Base-by-base conservation (phyloP, 2,888 invertebrate species). In the Epiblema foenella region DNA sequence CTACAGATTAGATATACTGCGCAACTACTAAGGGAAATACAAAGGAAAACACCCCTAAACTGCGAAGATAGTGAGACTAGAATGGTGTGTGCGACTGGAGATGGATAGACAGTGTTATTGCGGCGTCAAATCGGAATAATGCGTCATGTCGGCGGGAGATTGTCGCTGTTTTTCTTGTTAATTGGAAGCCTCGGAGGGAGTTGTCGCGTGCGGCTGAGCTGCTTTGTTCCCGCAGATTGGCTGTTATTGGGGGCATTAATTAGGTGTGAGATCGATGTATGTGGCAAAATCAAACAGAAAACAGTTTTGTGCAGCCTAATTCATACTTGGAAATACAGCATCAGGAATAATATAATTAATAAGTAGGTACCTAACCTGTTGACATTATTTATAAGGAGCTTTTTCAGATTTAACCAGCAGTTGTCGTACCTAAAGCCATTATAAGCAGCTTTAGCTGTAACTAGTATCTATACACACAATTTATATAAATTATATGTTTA, bases 111-210 rank as follows among this genome's bases (percentile, higher is more conserved):
- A 64, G 63, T 68, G 76, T 81, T 83, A 81, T 84, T 83, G 76
- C 76, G 78, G 77, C 76, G 78, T 78, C 82, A 85, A 86, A 89
- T 87, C 82, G 87, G 82, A 86, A 87, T 85, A 89, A 92, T 91
- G 84, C 80, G 81, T 91, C 89, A 87, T 85, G 88, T 87, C 88
- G 72, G 64, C 86, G 88, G 87, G 77, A 71, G 78, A 81, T 84
- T 83, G 89, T 85, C 82, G 85, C 85, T 91, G 90, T 91, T 91
- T 89, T 90, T 89, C 89, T 88, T 84, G 83, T 85, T 93, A 93
- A 93, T 93, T 92, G 91, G 46, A n/a, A 46, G 90, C 79, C 90
- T 91, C 92, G 91, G 84, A 54, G 52, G 60, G 60, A 49, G 33
- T 37, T 69, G 62, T 63, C 68, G 33, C 56, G 62, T 46, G 63